Base-by-base conservation (phyloP, 2,888 invertebrate genomes). In the Philereme vetulata region DNA sequence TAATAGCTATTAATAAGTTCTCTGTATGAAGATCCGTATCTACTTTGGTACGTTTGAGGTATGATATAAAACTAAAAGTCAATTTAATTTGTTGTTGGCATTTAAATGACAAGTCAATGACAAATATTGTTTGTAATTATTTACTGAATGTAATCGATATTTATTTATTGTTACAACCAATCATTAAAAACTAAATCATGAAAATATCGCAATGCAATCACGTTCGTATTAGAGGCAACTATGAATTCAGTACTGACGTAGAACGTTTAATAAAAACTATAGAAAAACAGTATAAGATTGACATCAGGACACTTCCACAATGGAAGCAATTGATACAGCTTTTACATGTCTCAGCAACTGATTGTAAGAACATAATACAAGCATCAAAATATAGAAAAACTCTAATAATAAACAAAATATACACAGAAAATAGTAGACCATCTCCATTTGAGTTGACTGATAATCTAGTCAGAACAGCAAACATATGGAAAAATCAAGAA, bases 371-470 rank as follows among this genome's bases (percentile, higher is more conserved):
- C 46, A 84, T 71, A 74, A 72, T 86, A 52, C 77, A 80, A 70
- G 75, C 73, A 47, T 78, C 83, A 34, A 72, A 78, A 21, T 46
- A 59, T n/a, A 83, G 88, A 32, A 86, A 88, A 61, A 45, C 56
- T 35, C 45, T 64, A 10, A 90, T 92, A 54, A 80, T 90, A 61
- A 62, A 85, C 4, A 90, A 86, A 62, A 65, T 92, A 42, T 82
- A 77, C 45, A 68, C 67, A 47, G 74, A 91, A 67, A 72, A 67
- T 10, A 77, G 70, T 8, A 82, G 85, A 68, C 69, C 66, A 42
- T 83, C 89, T 1, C 90, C 91, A 0, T 90, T 90, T 72, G 76
- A 82, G 54, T 69, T 89, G 58, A 85, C 82, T 4, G 74, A 80
- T 6, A 72, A 75, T 46, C 70, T 87, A 42, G 75, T 73, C 51